Evolutionary conservation across 2,113 vertebrate species (phyloP), one percentile per base, ranked within the genome.

Genomic region (Meriones unguiculatus): DNA sequence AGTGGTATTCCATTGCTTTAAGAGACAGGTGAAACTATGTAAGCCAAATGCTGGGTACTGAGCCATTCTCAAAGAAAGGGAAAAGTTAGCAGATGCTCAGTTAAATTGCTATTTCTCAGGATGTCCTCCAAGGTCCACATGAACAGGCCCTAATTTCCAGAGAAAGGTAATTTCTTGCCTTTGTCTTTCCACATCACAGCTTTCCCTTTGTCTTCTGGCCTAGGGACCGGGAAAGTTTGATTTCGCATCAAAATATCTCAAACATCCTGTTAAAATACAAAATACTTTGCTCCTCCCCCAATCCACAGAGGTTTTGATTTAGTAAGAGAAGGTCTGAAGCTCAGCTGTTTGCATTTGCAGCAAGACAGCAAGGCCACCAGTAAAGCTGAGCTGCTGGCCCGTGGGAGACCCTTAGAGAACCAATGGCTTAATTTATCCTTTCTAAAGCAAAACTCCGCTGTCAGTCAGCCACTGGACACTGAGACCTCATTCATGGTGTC

Each of bases 231-330:
- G 85, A 88, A 22, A 28, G 62, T 46, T 81, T 59, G 28, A 87
- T 8, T 73, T 25, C 46, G 0, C 9, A 69, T 89, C 62, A 69
- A 65, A 25, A 32, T 50, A 25, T 65, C 57, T 10, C 30, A 2
- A n/a, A 62, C 54, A 22, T 0, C n/a, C 62, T 73, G 7, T 81
- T 92, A 69, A 93, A 70, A 75, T 11, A 8, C 52, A 50, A 20
- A 52, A 15, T 12, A 20, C 20, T 30, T 20, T 65, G 50, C 20
- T 30, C 0, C 20, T 1, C 15, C 2, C 22, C 17, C 15, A 2
- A 57, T 13, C 57, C 11, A 57, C 11, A 57, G 15, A 3, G 6
- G 12, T 84, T 54, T 73, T 75, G 76, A 54, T 25, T 87, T 38
- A 38, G 20, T 14, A 72, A 38, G n/a, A 32, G 1, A 64, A 12